Conservation (phyloP, 1,140 invertebrate genomes). For the Cydia splendana region DNA sequence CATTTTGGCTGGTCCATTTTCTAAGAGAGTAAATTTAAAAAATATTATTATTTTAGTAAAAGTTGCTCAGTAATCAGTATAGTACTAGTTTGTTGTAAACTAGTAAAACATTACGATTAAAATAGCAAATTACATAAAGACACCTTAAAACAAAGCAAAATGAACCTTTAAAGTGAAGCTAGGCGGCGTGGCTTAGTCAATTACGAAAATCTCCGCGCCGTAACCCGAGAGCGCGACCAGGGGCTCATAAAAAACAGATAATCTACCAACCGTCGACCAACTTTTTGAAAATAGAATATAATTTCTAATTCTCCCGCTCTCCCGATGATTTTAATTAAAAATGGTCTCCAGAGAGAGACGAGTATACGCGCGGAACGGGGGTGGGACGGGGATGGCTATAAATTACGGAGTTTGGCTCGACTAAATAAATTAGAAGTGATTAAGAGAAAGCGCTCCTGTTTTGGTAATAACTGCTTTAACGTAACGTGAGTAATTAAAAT, state of each 20-base stretch:
- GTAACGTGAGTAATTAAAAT: conserved; percentile 6
- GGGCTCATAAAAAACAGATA: conserved; percentile 78
- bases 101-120: too few relatives aligned
- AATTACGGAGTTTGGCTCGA: conserved; percentile 68
- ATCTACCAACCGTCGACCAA: conserved; percentile 78
- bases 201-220: conserved; percentile 70
- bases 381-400: conserved; percentile 69
- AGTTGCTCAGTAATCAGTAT: too few relatives aligned
- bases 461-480: conserved; percentile 12
- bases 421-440: conserved; percentile 80
- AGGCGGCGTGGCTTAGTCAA: conserved; percentile 59
- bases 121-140: too few relatives aligned
- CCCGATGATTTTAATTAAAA: conserved; percentile 79
- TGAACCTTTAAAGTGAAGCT: conserved; percentile 62
- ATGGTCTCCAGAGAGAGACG: conserved; percentile 72
- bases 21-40: too few relatives aligned
- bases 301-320: conserved; percentile 76
- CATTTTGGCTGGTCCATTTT: too few relatives aligned
- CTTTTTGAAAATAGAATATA: conserved; percentile 80
- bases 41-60: too few relatives aligned
- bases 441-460: conserved; percentile 56
- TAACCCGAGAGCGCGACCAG: conserved; percentile 72
- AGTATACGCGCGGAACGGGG: conserved; percentile 49
- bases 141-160: conserved; percentile 64
- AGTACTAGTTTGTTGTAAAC: too few relatives aligned